Percentiles rank a stretch among this genome's conserved stretches.
Evolutionary conservation across 2,888 invertebrate genomes (phyloP).

Genomic region (Nebria brevicollis): DNA sequence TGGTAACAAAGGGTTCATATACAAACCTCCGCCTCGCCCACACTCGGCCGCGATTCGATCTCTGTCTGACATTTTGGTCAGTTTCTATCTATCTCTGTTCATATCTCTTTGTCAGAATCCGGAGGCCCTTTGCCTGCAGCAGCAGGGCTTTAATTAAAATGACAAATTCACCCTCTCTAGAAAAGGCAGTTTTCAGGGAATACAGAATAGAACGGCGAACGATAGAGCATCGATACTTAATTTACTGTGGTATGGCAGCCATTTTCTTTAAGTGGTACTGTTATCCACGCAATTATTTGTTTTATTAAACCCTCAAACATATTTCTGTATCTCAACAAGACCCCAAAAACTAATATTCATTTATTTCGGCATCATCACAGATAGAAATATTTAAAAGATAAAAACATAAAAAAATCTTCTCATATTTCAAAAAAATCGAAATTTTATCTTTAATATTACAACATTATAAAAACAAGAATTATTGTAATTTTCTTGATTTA

Average conservation of each 20-base stretch:
- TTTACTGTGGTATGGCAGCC: not conserved
- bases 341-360: no score
- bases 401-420: no score
- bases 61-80: conserved; percentile 13
- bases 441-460: no score
- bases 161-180: conserved; percentile 23
- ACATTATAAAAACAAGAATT: no score
- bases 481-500: no score
- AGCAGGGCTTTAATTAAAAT: conserved; percentile 24
- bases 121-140: not conserved
- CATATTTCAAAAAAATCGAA: no score
- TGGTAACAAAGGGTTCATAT: not conserved
- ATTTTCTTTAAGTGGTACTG: not conserved
- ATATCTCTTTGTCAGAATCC: conserved; percentile 3
- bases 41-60: not conserved
- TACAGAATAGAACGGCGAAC: not conserved
- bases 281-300: no score
- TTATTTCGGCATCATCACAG: no score
- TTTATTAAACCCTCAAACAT: no score
- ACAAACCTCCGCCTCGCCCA: not conserved
- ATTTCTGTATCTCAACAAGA: no score
- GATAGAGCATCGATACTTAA: not conserved
- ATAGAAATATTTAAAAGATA: no score
- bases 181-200: conserved; percentile 7
- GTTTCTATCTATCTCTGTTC: not conserved